Conservation (phyloP, 1,140 invertebrate species). For the Drosophila trapezifrons region DNA sequence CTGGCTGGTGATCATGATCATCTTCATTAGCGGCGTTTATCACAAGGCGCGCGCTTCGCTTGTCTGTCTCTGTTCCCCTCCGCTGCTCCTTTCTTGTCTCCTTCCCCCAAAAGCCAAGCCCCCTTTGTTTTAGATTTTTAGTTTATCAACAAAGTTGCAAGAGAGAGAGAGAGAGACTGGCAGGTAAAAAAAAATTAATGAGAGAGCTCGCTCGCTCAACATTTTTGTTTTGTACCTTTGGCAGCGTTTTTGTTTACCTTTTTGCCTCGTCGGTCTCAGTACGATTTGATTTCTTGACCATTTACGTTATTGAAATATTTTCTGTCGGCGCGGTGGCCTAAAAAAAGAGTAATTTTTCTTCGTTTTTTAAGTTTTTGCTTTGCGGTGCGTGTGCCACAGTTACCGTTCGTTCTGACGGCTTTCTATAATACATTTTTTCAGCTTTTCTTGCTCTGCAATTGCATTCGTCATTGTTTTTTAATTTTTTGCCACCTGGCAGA, state of each 20-base stretch:
- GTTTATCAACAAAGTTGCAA: constrained; percentile 72
- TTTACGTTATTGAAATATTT: constrained; percentile 78
- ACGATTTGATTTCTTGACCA: constrained; percentile 79
- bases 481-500: constrained; percentile 60
- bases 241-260: constrained; percentile 80
- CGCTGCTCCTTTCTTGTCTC: constrained; percentile 8
- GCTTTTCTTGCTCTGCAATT: constrained; percentile 39
- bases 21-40: constrained; percentile 68
- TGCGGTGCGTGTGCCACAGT: constrained; percentile 65
- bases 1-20: constrained; percentile 37
- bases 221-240: constrained; percentile 64
- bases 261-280: constrained; percentile 61
- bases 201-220: constrained; percentile 35
- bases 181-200: neutral
- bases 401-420: constrained; percentile 71
- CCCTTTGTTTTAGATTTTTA: constrained; percentile 62
- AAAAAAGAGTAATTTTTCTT: constrained; percentile 17
- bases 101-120: constrained; percentile 17
- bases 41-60: constrained; percentile 55
- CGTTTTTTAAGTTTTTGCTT: constrained; percentile 15
- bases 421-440: constrained; percentile 40
- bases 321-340: constrained; percentile 30
- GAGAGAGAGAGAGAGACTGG: constrained; percentile 23
- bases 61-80: constrained; percentile 19
- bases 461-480: constrained; percentile 29